Base-by-base conservation (phyloP, 2,797 vertebrate species). In the Pelochelys cantorii region DNA sequence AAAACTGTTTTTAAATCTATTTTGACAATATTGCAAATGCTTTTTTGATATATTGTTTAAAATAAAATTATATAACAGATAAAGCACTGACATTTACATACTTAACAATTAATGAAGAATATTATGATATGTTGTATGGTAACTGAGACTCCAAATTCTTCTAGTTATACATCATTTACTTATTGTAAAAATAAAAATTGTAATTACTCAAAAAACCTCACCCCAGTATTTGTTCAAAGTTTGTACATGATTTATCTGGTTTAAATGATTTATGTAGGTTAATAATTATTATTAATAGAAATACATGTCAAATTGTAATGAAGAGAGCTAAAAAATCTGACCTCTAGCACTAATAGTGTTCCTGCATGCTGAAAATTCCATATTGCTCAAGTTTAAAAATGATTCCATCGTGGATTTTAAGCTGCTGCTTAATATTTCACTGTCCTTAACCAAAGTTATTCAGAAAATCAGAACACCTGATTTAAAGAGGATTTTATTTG, bases 381-480 rank as follows among this genome's bases (percentile, higher is more conserved):
- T 59, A 23, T 85, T 83, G 23, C 62, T 87, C 29, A 57, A 80
- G 56, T 94, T 91, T 92, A 77, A 85, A 94, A 93, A 81, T 85
- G 82, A 83, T 55, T 56, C 79, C 5, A 7, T 87, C 55, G 57
- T 8, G 1, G 2, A 0, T 83, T 68, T 86, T 91, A 85, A 55
- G 4, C 68, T 20, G 7, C 85, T 48, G 11, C 31, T 95, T 93
- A 82, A 17, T 90, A 65, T 96, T 93, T 95, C 54, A 84, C 54
- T 96, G 60, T 83, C 95, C 94, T 96, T 95, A 93, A 90, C 55
- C 85, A 95, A 95, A 97, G 83, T 96, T 95, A 93, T 87, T 93
- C 86, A 57, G 22, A 88, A 97, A 94, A 97, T 90, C 79, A 95
- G 81, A 92, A 93, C 87, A 55, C 91, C 37, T 94, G 86, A 95